Base-by-base conservation (phyloP, 2,113 vertebrate species). In the Turdus rufiventris region DNA sequence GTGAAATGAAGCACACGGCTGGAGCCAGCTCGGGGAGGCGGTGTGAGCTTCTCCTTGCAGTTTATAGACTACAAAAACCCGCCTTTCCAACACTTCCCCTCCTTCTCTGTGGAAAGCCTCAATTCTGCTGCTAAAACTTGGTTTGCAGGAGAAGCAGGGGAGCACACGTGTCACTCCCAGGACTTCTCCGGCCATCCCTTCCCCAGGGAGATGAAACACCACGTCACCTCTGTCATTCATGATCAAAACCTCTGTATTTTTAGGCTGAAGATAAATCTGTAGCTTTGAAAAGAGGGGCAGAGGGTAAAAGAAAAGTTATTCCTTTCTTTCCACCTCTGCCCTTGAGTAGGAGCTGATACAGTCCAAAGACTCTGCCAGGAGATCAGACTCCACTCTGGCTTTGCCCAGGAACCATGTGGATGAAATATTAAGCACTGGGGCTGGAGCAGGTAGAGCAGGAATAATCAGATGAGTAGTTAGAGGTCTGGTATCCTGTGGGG, bases 401-500 rank as follows among this genome's bases (percentile, higher is more conserved):
- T 92, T 93, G 89, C 94, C 85, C 31, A 7, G 70, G 82, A 98
- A 72, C 94, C 1, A 0, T 31, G 48, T 12, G 38, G 94, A 94
- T 96, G 72, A 98, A 97, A 97, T 96, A 96, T 94, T 95, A 97
- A 97, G 89, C 86, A 81, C 20, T 3, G 29, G 82, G 78, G 50
- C 80, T 51, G 85, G 70, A 60, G 83, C 26, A 42, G 92, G 89
- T 91, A 85, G 56, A 38, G n/a, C 74, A 96, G 96, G 94, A 57
- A n/a, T 62, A 96, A 96, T 97, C 92, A 96, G 97, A 97, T 95
- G 97, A 94, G 97, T 97, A 95, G 95, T 94, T 97, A 96, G 97
- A 97, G 94, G 95, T 87, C 96, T 97, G 96, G 87, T 88, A 82
- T 97, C 96, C 97, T 98, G 96, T 82, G 91, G 97, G 97, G 97